Evolutionary conservation across 2,113 vertebrate genomes (phyloP), one percentile per base, ranked within the genome.

Genomic region (Lipotes vexillifer): DNA sequence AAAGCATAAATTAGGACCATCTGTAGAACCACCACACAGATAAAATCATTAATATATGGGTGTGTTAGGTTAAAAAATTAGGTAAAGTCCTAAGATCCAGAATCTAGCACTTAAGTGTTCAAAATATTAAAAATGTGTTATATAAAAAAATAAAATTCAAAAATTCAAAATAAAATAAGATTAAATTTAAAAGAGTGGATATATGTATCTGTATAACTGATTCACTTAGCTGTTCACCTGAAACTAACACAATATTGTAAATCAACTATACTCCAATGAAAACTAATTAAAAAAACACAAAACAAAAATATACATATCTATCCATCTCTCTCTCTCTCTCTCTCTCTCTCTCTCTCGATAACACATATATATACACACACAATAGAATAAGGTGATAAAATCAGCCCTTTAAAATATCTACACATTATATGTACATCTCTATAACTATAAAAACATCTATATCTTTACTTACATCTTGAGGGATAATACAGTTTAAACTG

Each of bases 361-460:
- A 82, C 6, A 80, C 29, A 57, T 20, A 83, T 27, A 63, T 49
- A 75, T 14, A 61, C 5, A 84, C 20, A 61, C 9, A 89, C 3
- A 71, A 31, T 80, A 41, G 17, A 65, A 71, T 90, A 95, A 88
- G 13, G 6, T 86, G 10, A 93, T 90, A 52, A 91, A 75, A 57
- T 93, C 72, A 69, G 8, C 36, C 86, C 41, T 94, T 96, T 63
- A 88, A 90, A 93, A 96, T 83, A 69, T 17, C 29, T 68, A 23
- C 25, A 63, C 61, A 38, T 88, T 93, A 13, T 66, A 66, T 21
- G 38, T 25, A 57, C 31, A 75, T 46, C 55, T 61, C 38, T 78
- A 55, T 59, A 82, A 57, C n/a, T 89, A 52, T 92, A 94, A 38
- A 55, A 83, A 36, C 8, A 36, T 55, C 20, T 81, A 88, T 14